A percentile compares a stretch with the other conserved stretches of the same genome.
Conservation (phyloP, 53 echinoderm and acorn worm species). For the Arbacia lixula region DNA sequence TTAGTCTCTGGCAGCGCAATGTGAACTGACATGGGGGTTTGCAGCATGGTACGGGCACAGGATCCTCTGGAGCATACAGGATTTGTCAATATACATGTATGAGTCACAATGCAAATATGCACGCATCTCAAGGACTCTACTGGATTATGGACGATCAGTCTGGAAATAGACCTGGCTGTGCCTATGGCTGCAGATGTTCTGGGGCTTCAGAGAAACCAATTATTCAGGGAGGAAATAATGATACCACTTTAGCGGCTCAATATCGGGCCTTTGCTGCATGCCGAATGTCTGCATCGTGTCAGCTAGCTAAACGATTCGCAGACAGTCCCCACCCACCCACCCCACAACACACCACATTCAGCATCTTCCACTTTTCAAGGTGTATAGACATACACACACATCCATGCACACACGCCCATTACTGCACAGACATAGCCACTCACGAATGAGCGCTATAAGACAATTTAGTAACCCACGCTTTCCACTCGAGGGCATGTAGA, state of each 20-base stretch:
- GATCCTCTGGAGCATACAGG: conserved; percentile 2
- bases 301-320: no score
- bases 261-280: no score
- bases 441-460: neutral
- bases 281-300: no score
- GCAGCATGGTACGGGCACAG: no score
- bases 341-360: no score
- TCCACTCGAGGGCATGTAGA: conserved; percentile 34
- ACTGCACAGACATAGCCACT: neutral
- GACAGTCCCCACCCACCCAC: no score
- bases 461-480: neutral
- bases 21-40: no score
- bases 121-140: conserved; percentile 4
- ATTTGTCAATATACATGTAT: conserved; percentile 22
- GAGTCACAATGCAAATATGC: conserved; percentile 45
- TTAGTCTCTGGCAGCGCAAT: no score
- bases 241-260: no score
- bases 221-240: no score
- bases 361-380: neutral
- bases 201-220: no score
- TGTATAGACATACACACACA: conserved; percentile 26
- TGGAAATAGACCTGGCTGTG: neutral
- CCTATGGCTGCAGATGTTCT: no score
- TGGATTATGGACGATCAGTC: conserved; percentile 44
- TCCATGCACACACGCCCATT: neutral